These are phyloP conservation scores for honey bee (Apis mellifera) DNA, from an alignment of 1,140 invertebrate species.

Conservation along the genomic window Amel_HAv3.1 CM009946.2:7104001-7104500, in stretches of 20 bases:
- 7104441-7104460: too few species aligned
- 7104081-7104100: too few species aligned
- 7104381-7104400: background rate
- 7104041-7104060: too few species aligned
- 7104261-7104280: background rate
- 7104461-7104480: background rate
- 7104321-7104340: conserved; percentile 11
- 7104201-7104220: background rate
- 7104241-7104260: conserved; percentile 13
- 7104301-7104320: background rate
- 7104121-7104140: too few species aligned
- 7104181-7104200: too few species aligned
- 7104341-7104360: conserved; percentile 2
- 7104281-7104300: background rate
- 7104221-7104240: conserved; percentile 6
- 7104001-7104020: too few species aligned
- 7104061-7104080: too few species aligned
- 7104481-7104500: too few species aligned
- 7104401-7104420: background rate
- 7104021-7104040: too few species aligned
- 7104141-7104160: background rate
- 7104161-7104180: background rate
- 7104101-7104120: too few species aligned
- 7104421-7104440: background rate
- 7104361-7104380: background rate